These are phyloP conservation scores for Pagrus major DNA, from an alignment of 2,113 vertebrate species.

Conservation along the genomic window DNA sequence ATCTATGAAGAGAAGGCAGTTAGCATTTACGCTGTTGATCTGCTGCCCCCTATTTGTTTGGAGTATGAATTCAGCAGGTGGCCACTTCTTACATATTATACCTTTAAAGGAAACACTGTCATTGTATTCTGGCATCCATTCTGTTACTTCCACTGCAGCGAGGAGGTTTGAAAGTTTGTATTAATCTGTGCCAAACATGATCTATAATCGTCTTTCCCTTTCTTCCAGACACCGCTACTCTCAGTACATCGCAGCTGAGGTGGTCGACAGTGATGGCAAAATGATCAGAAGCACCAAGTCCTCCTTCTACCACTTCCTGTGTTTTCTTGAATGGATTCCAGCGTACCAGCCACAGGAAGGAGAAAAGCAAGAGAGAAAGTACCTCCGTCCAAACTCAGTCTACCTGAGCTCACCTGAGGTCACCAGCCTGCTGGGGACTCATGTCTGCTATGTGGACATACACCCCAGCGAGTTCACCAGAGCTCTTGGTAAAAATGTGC, in stretches of 20 bases:
- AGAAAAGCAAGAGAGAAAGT: constrained; percentile 32
- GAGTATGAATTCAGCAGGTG: too few relatives aligned
- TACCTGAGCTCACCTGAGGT: constrained; percentile 79
- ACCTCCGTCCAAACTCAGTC: constrained; percentile 72
- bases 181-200: not conserved
- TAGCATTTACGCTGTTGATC: too few relatives aligned
- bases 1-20: too few relatives aligned
- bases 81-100: too few relatives aligned
- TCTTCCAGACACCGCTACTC: constrained; percentile 80
- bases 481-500: constrained; percentile 74
- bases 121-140: not conserved
- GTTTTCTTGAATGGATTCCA: constrained; percentile 82
- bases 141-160: not conserved
- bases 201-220: not conserved
- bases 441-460: constrained; percentile 78
- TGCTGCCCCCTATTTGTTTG: too few relatives aligned
- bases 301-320: constrained; percentile 80
- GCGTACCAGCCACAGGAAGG: constrained; percentile 54
- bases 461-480: constrained; percentile 79
- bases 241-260: constrained; percentile 81
- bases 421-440: constrained; percentile 76
- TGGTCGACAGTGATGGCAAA: constrained; percentile 73
- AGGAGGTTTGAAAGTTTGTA: not conserved
- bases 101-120: not conserved
- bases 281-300: constrained; percentile 69